A percentile compares a stretch with the other conserved stretches of the same genome.
These are phyloP conservation scores for Gadus chalcogrammus DNA, from an alignment of 2,113 vertebrate genomes.

Conservation along the genomic window DNA sequence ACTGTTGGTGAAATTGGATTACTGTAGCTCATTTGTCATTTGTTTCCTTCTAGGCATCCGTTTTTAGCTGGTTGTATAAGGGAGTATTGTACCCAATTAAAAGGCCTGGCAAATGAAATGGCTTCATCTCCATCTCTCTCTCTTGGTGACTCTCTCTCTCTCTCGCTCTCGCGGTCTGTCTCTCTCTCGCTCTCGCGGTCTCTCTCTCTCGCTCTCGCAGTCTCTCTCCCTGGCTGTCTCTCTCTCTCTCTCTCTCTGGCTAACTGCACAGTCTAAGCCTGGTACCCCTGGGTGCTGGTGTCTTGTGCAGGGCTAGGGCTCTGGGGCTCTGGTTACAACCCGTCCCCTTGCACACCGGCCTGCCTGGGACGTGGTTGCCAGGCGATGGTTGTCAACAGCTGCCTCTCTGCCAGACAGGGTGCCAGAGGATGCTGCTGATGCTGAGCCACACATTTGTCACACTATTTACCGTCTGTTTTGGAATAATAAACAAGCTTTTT, in stretches of 20 bases:
- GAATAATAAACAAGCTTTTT: background rate
- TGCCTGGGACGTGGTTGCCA: slow-evolving; percentile 25
- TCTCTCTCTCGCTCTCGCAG: too few relatives aligned
- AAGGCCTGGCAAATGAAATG: too few relatives aligned
- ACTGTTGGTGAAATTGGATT: background rate
- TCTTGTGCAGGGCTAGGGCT: background rate
- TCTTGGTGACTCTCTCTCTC: too few relatives aligned
- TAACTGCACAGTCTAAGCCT: background rate
- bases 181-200: too few relatives aligned
- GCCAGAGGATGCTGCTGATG: background rate
- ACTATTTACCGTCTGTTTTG: background rate
- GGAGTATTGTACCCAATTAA: too few relatives aligned
- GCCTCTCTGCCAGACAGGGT: background rate
- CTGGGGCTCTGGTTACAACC: slow-evolving; percentile 14
- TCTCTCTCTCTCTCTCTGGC: too few relatives aligned
- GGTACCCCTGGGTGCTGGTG: too few relatives aligned
- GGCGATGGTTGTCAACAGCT: slow-evolving; percentile 36
- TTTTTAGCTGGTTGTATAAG: too few relatives aligned
- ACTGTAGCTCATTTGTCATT: too few relatives aligned
- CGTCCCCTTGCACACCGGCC: slow-evolving; percentile 19
- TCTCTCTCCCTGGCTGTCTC: background rate
- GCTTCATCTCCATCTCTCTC: background rate
- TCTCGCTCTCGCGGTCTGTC: too few relatives aligned
- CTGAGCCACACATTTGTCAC: background rate
- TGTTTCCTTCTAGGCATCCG: too few relatives aligned